Conservation (phyloP, 2,888 invertebrate species). For the Archips xylosteana region DNA sequence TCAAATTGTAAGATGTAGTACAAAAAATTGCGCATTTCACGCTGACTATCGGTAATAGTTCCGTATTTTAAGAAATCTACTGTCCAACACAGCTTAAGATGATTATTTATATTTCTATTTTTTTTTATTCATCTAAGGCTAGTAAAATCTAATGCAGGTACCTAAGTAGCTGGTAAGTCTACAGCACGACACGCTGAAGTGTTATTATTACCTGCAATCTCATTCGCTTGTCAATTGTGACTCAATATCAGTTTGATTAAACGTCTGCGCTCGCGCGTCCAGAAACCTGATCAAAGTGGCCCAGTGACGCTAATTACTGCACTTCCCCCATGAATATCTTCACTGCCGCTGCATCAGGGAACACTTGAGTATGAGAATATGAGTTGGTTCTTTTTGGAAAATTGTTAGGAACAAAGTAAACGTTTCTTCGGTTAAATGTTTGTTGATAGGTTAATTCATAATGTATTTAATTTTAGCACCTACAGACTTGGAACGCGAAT, state of each 20-base stretch:
- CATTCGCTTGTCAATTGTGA: slow-evolving; percentile 11
- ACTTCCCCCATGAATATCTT: slow-evolving; percentile 17
- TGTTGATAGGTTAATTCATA: not conserved
- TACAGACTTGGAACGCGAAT: too few species aligned
- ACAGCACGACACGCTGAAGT: too few species aligned
- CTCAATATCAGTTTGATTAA: not conserved
- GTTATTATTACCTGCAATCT: too few species aligned
- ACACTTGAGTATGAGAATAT: not conserved
- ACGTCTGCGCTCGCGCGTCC: slow-evolving; percentile 25
- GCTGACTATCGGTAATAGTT: too few species aligned
- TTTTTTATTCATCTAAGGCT: too few species aligned
- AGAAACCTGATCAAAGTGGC: slow-evolving; percentile 30
- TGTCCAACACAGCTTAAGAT: too few species aligned
- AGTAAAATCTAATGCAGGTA: too few species aligned
- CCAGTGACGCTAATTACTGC: slow-evolving; percentile 16
- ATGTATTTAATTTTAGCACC: not conserved
- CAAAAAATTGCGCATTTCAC: too few species aligned
- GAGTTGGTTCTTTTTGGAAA: not conserved
- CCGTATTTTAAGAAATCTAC: too few species aligned
- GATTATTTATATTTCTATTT: too few species aligned
- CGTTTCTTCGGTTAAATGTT: not conserved
- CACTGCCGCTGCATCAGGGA: slow-evolving; percentile 6
- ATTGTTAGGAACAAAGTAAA: slow-evolving; percentile 4
- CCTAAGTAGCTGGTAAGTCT: too few species aligned
- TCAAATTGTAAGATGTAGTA: too few species aligned